These are phyloP conservation scores for Anolis sagrei DNA, from an alignment of 2,113 vertebrate species.

Conservation along the genomic window DNA sequence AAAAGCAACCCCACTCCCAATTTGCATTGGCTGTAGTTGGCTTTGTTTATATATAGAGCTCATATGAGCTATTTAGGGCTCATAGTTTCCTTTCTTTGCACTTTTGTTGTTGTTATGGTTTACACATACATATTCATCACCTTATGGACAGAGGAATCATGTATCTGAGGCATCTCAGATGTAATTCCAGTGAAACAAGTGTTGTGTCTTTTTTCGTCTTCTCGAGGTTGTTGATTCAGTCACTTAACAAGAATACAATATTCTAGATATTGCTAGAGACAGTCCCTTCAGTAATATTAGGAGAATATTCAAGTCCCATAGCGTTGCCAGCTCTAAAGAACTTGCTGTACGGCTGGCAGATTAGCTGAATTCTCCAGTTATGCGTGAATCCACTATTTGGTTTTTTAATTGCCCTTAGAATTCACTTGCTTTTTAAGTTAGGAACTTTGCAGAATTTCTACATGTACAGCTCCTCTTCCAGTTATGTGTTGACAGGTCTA, in stretches of 20 bases:
- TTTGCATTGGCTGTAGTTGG: neutral
- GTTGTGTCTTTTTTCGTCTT: neutral
- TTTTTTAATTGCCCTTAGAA: neutral
- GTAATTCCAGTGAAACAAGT: neutral
- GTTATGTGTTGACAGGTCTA: too few species aligned
- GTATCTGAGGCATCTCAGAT: neutral
- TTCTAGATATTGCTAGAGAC: constrained; percentile 53
- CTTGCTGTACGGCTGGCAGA: constrained; percentile 18
- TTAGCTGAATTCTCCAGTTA: constrained; percentile 55
- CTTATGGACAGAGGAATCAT: neutral
- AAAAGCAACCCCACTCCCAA: neutral
- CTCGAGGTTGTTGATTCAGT: neutral
- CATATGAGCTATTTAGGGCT: neutral
- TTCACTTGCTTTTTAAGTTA: neutral
- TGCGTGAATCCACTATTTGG: neutral
- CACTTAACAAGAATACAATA: constrained; percentile 34
- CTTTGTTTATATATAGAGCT: neutral
- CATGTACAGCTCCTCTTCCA: neutral
- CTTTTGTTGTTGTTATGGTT: constrained; percentile 45
- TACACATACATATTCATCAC: neutral
- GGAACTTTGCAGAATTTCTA: neutral
- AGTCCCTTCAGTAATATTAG: constrained; percentile 29
- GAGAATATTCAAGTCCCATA: constrained; percentile 31
- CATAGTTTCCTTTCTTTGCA: constrained; percentile 55
- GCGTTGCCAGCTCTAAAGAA: constrained; percentile 41